Percentiles rank a stretch among this genome's conserved stretches.
Evolutionary conservation across 35 echinoderm and acorn worm genomes (phyloP).

Genomic region (Stichopus chloronotus): DNA sequence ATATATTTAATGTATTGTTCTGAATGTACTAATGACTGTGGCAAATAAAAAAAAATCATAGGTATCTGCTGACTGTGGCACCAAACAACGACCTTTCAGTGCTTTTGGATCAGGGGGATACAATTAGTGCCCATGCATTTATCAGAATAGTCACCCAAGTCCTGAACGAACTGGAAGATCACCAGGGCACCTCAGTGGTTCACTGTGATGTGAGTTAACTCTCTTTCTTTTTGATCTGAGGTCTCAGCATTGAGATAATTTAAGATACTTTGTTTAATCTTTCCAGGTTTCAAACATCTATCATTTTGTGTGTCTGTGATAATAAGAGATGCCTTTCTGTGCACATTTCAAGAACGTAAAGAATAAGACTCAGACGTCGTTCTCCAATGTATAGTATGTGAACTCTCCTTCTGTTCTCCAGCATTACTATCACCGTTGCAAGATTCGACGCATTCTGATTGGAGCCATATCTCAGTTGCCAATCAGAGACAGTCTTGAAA

Average conservation of each 20-base stretch:
- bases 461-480: slow-evolving; percentile 45
- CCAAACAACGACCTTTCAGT: slow-evolving; percentile 41
- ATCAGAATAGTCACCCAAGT: slow-evolving; percentile 53
- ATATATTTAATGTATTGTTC: neutral
- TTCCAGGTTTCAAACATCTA: neutral
- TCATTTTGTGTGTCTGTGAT: neutral
- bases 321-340: too few species aligned
- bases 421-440: slow-evolving; percentile 51
- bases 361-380: too few species aligned
- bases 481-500: slow-evolving; percentile 69
- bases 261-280: neutral
- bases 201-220: slow-evolving; percentile 62
- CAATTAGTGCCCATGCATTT: slow-evolving; percentile 50
- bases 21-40: slow-evolving; percentile 56
- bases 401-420: neutral
- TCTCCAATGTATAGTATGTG: too few species aligned
- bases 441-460: slow-evolving; percentile 64
- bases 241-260: too few species aligned
- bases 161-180: slow-evolving; percentile 60
- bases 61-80: slow-evolving; percentile 71
- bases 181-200: slow-evolving; percentile 12
- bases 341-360: too few species aligned
- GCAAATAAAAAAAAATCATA: slow-evolving; percentile 87
- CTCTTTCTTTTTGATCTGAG: too few species aligned
- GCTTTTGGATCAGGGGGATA: slow-evolving; percentile 66